A percentile compares a stretch with the other conserved stretches of the same genome.
These are phyloP conservation scores for Drosophila sulfurigaster DNA, from an alignment of 1,140 invertebrate genomes.

Conservation along the genomic window DNA sequence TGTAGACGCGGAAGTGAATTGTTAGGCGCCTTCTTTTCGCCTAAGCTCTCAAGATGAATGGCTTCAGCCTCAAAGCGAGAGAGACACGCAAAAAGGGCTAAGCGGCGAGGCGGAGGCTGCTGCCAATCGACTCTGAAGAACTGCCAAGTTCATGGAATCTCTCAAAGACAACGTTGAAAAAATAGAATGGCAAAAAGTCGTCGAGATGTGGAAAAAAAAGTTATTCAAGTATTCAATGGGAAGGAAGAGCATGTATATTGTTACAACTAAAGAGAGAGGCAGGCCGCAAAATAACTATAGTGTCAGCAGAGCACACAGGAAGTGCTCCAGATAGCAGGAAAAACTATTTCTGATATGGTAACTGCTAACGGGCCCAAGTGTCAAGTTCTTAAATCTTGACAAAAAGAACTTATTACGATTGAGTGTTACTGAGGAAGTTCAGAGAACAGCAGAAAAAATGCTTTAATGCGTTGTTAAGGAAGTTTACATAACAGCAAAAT, in stretches of 20 bases:
- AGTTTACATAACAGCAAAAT: not conserved
- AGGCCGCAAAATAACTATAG: slow-evolving; percentile 1
- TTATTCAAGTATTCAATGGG: not conserved
- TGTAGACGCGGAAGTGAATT: slow-evolving; percentile 81
- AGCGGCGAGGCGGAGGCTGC: not conserved
- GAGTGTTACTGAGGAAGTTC: not conserved
- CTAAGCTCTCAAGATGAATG: slow-evolving; percentile 43
- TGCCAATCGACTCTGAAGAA: not conserved
- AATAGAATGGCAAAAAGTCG: slow-evolving; percentile 15
- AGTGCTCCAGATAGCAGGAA: not conserved
- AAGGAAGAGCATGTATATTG: slow-evolving; percentile 23
- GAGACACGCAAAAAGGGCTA: slow-evolving; percentile 1
- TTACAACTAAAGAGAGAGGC: slow-evolving; percentile 40
- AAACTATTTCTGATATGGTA: slow-evolving; percentile 17
- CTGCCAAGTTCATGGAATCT: slow-evolving; percentile 33
- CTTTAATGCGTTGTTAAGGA: not conserved
- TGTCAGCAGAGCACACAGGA: slow-evolving; percentile 8
- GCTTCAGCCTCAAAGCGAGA: not conserved
- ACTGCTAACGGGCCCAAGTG: not conserved
- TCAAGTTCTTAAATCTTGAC: slow-evolving; percentile 2
- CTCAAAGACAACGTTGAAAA: not conserved
- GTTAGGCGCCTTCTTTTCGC: slow-evolving; percentile 67
- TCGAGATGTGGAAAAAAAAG: not conserved
- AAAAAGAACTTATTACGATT: slow-evolving; percentile 6
- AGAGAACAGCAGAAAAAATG: not conserved